These are phyloP conservation scores for Pogonophryne albipinna DNA, from an alignment of 2,797 vertebrate genomes.

Conservation along the genomic window DNA sequence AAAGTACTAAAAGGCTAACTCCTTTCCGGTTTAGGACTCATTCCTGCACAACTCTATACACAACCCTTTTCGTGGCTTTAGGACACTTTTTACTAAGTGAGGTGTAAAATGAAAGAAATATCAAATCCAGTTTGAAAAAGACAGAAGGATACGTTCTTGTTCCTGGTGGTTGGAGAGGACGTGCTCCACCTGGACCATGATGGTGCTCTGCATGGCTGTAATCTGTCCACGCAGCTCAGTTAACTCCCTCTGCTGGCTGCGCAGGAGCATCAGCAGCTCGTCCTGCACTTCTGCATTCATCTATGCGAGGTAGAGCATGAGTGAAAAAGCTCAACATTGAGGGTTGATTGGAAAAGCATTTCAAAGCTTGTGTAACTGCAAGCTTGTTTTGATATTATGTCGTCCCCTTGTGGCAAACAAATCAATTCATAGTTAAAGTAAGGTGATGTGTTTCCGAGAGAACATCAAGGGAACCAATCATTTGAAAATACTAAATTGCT, in stretches of 20 bases:
- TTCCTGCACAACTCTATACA: not conserved
- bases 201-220: constrained; percentile 92
- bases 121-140: not conserved
- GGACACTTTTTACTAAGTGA: not conserved
- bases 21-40: too few relatives aligned
- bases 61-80: not conserved
- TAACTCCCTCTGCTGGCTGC: constrained; percentile 93
- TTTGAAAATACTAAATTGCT: not conserved
- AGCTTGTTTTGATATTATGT: not conserved
- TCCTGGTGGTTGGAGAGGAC: constrained; percentile 91
- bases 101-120: not conserved
- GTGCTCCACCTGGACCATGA: constrained; percentile 91
- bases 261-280: constrained; percentile 91
- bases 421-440: not conserved
- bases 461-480: not conserved
- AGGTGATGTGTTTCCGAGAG: not conserved
- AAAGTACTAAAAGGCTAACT: too few relatives aligned
- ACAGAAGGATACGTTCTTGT: constrained; percentile 95
- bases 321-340: not conserved
- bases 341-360: not conserved
- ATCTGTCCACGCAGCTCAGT: constrained; percentile 90
- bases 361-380: not conserved
- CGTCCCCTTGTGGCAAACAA: not conserved
- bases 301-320: constrained; percentile 55
- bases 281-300: constrained; percentile 88